Evolutionary conservation across 2,113 vertebrate genomes (phyloP), one percentile per base, ranked within the genome.

Genomic region (Misgurnus anguillicaudatus): DNA sequence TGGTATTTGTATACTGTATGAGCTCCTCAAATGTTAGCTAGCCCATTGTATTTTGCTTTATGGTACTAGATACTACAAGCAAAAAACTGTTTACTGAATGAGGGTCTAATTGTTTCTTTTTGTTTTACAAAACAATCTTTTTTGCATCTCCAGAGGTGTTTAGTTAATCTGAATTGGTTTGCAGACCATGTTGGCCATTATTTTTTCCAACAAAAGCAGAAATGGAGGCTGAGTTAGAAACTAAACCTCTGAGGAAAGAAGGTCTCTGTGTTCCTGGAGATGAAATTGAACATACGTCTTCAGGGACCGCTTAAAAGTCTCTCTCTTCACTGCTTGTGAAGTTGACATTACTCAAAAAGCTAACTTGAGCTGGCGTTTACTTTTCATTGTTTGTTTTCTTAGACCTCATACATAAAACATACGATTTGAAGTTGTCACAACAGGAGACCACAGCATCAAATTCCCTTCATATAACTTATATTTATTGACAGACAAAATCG

Each of bases 331-430:
- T 42, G 48, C 77, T 72, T 68, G 36, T 74, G 19, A n/a, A 58
- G 81, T 39, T 77, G 42, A 77, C 55, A 81, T 70, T 61, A 21
- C 55, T 70, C 65, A 65, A 86, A 85, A 83, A 79, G 81, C 78
- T 88, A 83, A 81, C 76, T 83, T 81, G 78, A 47, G 77, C 84
- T 83, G 70, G 78, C 75, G 47, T 79, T 63, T 72, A 17, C 77
- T 60, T 80, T 69, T 65, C 14, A 79, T 48, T 82, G 55, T 89
- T 85, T 85, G 69, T 85, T 81, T 83, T 85, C 74, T 53, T 84
- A 70, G 71, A 73, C 57, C 64, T 85, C 77, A 85, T 87, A 72
- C 80, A 89, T 88, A 80, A 88, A 87, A 87, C 77, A 87, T 85
- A 17, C 24, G 1, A 36, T 75, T 71, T 85, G 77, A 86, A 81